These are phyloP conservation scores for Cydia strobilella DNA, from an alignment of 1,140 invertebrate genomes.

Conservation along the genomic window DNA sequence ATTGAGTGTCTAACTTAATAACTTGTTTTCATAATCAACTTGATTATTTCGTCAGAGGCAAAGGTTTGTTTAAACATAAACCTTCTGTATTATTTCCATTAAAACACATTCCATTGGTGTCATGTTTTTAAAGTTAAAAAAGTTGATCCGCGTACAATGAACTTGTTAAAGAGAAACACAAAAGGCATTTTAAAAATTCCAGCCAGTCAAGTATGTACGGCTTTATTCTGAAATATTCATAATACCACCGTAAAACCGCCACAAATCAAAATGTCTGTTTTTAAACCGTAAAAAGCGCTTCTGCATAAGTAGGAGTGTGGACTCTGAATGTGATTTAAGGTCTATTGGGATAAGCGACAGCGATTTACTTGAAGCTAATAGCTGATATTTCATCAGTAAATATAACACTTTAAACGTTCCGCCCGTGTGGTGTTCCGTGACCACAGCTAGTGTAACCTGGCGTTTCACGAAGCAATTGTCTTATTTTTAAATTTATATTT, in stretches of 20 bases:
- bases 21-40: not conserved
- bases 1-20: too few relatives aligned
- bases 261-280: constrained; percentile 66
- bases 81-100: constrained; percentile 1
- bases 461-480: too few relatives aligned
- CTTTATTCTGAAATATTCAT: constrained; percentile 53
- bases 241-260: constrained; percentile 34
- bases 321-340: constrained; percentile 32
- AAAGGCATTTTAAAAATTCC: constrained; percentile 25
- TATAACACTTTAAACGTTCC: too few relatives aligned
- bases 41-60: not conserved
- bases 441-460: too few relatives aligned
- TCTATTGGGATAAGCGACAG: not conserved
- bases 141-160: constrained; percentile 19
- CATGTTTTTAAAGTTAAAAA: not conserved
- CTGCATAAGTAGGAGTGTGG: constrained; percentile 51
- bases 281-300: constrained; percentile 60
- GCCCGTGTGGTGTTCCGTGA: too few relatives aligned
- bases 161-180: constrained; percentile 28
- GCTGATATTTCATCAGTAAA: too few relatives aligned
- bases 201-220: constrained; percentile 12
- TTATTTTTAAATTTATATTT: too few relatives aligned
- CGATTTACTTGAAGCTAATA: constrained; percentile 9
- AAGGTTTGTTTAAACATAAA: not conserved
- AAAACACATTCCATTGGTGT: not conserved